Evolutionary conservation across 2,888 invertebrate species (phyloP), one percentile per base, ranked within the genome.

Genomic region (Emmelina monodactyla): DNA sequence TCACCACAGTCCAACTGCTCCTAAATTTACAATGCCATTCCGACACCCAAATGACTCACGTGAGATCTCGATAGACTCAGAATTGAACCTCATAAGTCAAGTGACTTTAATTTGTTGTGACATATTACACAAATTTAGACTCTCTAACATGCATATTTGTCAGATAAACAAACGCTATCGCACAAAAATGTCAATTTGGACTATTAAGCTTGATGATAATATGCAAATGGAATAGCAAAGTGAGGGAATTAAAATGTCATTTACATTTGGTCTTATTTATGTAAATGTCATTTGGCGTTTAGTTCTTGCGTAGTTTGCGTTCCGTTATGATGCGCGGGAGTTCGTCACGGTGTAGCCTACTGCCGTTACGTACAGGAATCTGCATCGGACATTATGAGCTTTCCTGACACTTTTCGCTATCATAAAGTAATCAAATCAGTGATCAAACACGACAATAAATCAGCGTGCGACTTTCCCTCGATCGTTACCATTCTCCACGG

Each of bases 391-490:
- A 62, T 68, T 71, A 72, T 65, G 66, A 63, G 65, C 62, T 70
- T 70, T 66, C 65, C 63, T 62, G 49, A 59, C 61, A 61, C 58
- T 71, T 66, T 70, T 67, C 67, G 62, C 71, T 64, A 76, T 78
- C 72, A 76, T 76, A 78, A 76, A 71, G 73, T 76, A 69, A 75
- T 76, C 76, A 75, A 72, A 75, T 68, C 65, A 69, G 65, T 72
- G 66, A 68, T 69, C 25, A 25, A 25, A 25, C 25, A 25, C 25
- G 25, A 25, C 25, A 25, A 25, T 25, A 68, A 73, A 72, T 75
- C 69, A 67, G 64, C 4, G 55, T 54, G 55, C 42, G 59, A 63
- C 69, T 73, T 72, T 73, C 72, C 60, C 62, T 37, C 51, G 51
- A 62, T 72, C 70, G 66, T 76, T 73, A 68, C 49, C 50, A 73